Evolutionary conservation across 2,888 invertebrate species (phyloP).

Genomic region (Chrysotoxum bicinctum): DNA sequence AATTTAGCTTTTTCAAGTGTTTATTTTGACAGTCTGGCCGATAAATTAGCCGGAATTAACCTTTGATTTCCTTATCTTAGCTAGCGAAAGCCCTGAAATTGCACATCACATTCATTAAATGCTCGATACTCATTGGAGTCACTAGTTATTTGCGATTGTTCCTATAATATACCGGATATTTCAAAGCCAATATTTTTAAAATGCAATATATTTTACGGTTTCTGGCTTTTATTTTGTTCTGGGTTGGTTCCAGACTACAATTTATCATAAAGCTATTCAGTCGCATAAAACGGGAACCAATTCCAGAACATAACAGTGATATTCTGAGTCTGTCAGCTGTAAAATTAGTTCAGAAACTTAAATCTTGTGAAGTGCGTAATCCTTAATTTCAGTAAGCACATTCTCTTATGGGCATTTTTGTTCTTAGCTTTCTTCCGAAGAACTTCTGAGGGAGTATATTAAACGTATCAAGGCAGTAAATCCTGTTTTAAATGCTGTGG

Average conservation of each 20-base stretch:
- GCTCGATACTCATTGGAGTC: neutral
- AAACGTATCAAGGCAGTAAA: constrained; percentile 86
- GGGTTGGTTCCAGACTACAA: constrained; percentile 33
- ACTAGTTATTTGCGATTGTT: neutral
- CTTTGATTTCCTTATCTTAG: constrained; percentile 44
- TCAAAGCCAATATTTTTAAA: neutral
- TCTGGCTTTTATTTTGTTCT: constrained; percentile 31
- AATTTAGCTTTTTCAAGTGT: constrained; percentile 10
- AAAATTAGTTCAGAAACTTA: constrained; percentile 39
- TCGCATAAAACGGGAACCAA: constrained; percentile 4
- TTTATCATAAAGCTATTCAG: constrained; percentile 14
- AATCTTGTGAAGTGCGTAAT: constrained; percentile 43
- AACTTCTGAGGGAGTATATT: constrained; percentile 85
- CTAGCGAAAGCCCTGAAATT: neutral
- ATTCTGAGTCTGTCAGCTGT: constrained; percentile 38
- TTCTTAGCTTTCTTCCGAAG: constrained; percentile 82
- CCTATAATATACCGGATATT: neutral
- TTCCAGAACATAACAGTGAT: constrained; percentile 26
- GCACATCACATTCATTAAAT: neutral
- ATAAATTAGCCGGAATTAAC: constrained; percentile 41
- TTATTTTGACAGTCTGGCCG: constrained; percentile 18
- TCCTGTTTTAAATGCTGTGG: constrained; percentile 87
- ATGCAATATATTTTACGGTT: constrained; percentile 45
- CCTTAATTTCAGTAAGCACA: neutral
- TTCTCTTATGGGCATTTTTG: neutral